These are phyloP conservation scores for Crypturellus tataupa DNA, from an alignment of 2,797 vertebrate species.

Conservation along the genomic window DNA sequence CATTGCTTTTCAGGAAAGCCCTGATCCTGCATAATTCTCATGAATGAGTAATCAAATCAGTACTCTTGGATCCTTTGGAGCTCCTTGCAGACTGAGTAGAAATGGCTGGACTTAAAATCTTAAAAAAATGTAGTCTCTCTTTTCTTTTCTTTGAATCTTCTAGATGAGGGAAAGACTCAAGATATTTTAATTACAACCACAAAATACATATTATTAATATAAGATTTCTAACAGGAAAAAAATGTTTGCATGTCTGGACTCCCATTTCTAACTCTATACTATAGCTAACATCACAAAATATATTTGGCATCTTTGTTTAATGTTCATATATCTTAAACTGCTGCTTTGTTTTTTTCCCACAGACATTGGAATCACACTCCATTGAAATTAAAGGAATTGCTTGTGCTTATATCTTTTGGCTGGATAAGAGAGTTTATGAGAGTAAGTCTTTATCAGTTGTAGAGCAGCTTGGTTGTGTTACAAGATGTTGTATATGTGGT, in stretches of 20 bases:
- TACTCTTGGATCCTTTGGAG: neutral
- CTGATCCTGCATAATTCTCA: neutral
- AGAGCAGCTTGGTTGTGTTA: neutral
- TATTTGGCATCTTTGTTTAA: conserved; percentile 25
- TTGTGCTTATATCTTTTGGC: conserved; percentile 1
- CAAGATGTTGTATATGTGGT: neutral
- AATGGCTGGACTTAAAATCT: neutral
- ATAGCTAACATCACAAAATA: neutral
- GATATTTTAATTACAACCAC: neutral
- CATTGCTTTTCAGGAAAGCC: neutral
- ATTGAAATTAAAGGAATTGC: conserved; percentile 18
- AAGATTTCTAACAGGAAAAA: neutral
- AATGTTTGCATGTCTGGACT: neutral
- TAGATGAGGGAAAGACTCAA: neutral
- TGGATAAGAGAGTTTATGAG: neutral
- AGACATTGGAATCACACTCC: neutral
- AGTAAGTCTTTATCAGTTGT: neutral
- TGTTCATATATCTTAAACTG: neutral
- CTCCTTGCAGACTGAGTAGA: neutral
- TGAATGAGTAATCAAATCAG: neutral
- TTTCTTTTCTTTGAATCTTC: neutral
- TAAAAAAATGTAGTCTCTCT: neutral
- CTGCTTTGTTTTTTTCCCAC: conserved; percentile 16
- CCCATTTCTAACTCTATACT: neutral
- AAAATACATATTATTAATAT: neutral